A percentile compares a stretch with the other conserved stretches of the same genome.
phyloP scores from a whole-genome alignment of 2,888 invertebrate genomes.

The Formica aserva region DNA sequence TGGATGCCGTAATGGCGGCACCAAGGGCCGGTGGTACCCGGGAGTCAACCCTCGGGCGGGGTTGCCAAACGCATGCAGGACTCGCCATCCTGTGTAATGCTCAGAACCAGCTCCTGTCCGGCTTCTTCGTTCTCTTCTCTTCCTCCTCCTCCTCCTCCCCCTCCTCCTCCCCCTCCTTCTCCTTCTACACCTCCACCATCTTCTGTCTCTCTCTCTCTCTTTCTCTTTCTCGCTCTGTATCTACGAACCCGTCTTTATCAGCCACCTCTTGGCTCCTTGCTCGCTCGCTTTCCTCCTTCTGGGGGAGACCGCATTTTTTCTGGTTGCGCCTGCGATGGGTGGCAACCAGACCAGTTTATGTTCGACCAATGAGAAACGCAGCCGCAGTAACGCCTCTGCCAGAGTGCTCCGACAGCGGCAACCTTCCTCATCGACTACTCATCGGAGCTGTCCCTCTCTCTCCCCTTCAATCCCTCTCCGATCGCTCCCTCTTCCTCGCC shows the following conservation, averaged over 20 bases:
- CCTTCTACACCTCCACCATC: conserved; percentile 40
- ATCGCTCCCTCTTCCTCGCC: conserved; percentile 20
- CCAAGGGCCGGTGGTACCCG: conserved; percentile 67
- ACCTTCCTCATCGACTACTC: conserved; percentile 74
- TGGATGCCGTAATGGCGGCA: conserved; percentile 72
- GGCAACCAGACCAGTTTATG: conserved; percentile 75
- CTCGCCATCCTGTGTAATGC: conserved; percentile 52
- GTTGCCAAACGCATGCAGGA: conserved; percentile 65
- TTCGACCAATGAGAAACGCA: conserved; percentile 77
- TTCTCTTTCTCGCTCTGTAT: not conserved
- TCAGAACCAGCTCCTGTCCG: conserved; percentile 61
- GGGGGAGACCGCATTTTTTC: conserved; percentile 70
- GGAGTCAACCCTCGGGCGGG: conserved; percentile 76
- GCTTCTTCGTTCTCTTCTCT: conserved; percentile 61
- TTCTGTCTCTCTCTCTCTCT: conserved; percentile 7
- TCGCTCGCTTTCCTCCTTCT: conserved; percentile 68
- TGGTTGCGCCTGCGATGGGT: conserved; percentile 82
- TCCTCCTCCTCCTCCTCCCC: not conserved
- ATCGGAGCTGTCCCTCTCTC: conserved; percentile 62
- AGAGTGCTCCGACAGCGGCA: conserved; percentile 72
- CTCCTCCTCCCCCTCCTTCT: conserved; percentile 40
- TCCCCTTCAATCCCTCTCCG: conserved; percentile 33
- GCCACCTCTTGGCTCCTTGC: conserved; percentile 66
- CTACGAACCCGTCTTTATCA: conserved; percentile 59
- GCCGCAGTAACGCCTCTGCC: conserved; percentile 76